Evolutionary conservation across 1,140 invertebrate genomes (phyloP).

Genomic region (Drosophila azteca): DNA sequence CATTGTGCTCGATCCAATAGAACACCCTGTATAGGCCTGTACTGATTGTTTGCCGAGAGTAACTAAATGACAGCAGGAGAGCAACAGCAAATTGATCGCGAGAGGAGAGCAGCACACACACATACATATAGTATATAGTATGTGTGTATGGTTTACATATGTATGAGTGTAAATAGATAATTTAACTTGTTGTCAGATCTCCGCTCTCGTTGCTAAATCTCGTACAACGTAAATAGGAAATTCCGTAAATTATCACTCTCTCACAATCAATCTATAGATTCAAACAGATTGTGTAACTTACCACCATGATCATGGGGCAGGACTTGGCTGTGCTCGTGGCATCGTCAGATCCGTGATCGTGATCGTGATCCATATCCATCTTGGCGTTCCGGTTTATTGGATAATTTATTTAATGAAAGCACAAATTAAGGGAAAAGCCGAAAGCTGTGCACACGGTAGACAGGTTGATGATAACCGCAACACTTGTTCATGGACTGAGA

Average conservation of each 20-base stretch:
- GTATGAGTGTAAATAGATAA: conserved; percentile 32
- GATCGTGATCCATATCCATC: conserved; percentile 54
- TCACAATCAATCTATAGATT: no score
- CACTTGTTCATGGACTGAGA: conserved; percentile 66
- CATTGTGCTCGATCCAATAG: background rate
- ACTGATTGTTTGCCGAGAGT: conserved; percentile 32
- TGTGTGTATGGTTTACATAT: background rate
- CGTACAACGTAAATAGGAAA: conserved; percentile 11
- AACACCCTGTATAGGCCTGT: conserved; percentile 53
- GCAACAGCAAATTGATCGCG: conserved; percentile 18
- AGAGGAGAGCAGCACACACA: no score
- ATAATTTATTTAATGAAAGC: conserved; percentile 19
- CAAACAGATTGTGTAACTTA: conserved; percentile 40
- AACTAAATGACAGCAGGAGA: conserved; percentile 35
- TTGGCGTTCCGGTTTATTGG: background rate
- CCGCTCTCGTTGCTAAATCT: conserved; percentile 26
- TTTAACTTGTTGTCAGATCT: conserved; percentile 38
- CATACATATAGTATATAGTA: no score
- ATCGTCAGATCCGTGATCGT: conserved; percentile 36
- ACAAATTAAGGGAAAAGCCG: conserved; percentile 83
- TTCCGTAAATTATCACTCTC: no score
- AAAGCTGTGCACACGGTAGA: conserved; percentile 1
- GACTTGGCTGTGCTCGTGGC: conserved; percentile 27
- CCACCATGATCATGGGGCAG: conserved; percentile 75
- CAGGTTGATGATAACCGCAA: conserved; percentile 41